Evolutionary conservation across 2,797 vertebrate species (phyloP), one percentile per base, ranked within the genome.

Genomic region (Urophycis tenuis): DNA sequence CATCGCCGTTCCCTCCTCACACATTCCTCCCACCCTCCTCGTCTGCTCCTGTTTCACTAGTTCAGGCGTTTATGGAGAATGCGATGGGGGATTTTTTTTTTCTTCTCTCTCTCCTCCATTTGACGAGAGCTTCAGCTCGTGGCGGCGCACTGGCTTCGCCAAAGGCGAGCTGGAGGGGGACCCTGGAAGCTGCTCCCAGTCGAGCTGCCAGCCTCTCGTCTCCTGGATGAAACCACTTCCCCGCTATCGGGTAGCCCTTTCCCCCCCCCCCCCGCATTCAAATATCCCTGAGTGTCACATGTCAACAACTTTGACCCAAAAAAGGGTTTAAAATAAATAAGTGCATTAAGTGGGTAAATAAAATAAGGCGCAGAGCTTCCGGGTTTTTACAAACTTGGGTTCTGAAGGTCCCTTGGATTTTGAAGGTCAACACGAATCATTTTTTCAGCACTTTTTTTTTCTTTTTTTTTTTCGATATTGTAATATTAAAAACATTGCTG

Each of bases 21-120:
- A 15, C 49, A 25, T 60, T 60, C 39, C 39, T 41, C 5, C 45
- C 45, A 5, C 45, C 45, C 1, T 49, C 45, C 49, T 60, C 49
- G 9, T 60, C 49, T 60, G 49, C n/a, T 60, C 49, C 49, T 60
- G 49, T 60, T 60, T 60, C 7, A 60, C 5, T 60, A 60, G 49
- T 60, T 60, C n/a, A 60, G n/a, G 49, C 49, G n/a, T 60, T 60
- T 60, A 60, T 60, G 49, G 49, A 60, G 49, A 60, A 60, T n/a
- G 49, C 49, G 9, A 22, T 5, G 45, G 5, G 36, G 45, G 45
- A 9, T 60, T 60, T 5, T 60, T 60, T 60, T 41, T 7, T 41
- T 8, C 2, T 12, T 41, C 39, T 9, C 35, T 9, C 35, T 9
- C 35, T 15, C 45, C 45, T n/a, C 6, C 49, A 60, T n/a, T 49